Base-by-base conservation (phyloP, 2,113 vertebrate species). In the Gasterosteus nipponicus region DNA sequence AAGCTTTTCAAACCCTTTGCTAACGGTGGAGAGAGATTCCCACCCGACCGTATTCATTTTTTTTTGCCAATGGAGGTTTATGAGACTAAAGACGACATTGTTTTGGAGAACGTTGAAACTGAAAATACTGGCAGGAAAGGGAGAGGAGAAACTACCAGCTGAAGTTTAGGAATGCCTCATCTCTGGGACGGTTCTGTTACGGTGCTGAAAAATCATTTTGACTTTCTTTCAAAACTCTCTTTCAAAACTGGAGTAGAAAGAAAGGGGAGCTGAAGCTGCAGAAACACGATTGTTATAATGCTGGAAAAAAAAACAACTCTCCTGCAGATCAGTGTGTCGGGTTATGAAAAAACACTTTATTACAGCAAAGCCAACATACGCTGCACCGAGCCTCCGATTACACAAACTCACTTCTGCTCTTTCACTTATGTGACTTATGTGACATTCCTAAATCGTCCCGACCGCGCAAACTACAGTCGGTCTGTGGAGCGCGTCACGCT, bases 11-110 rank as follows among this genome's bases (percentile, higher is more conserved):
- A 71, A 59, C 54, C 82, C 75, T 78, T 84, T 82, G 85, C 85
- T 86, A 90, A 90, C 86, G 78, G n/a, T 83, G 74, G 77, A 15
- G 44, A 75, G 69, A 89, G 75, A 90, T 86, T 81, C 81, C 69
- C 73, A 88, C 90, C 74, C 68, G 86, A 81, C 26, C 47, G 58
- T 68, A 69, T 49, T 72, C 80, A 80, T 65, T 77, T 90, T 12
- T 12, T 81, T 79, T 89, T 73, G 77, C 84, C 67, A 80, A 73
- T 61, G 39, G 31, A 75, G 39, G 87, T 69, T 81, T 73, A 73
- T 71, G 51, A 76, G 87, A 59, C 9, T 72, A 16, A 77, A 71
- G 35, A 78, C 53, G 54, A 69, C 71, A 73, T 85, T 85, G 68
- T 75, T 86, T 62, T 81, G 41, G 53, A 69, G 49, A 86, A 81